Conservation (phyloP, 2,797 vertebrate genomes). For the Pogoniulus pusillus region DNA sequence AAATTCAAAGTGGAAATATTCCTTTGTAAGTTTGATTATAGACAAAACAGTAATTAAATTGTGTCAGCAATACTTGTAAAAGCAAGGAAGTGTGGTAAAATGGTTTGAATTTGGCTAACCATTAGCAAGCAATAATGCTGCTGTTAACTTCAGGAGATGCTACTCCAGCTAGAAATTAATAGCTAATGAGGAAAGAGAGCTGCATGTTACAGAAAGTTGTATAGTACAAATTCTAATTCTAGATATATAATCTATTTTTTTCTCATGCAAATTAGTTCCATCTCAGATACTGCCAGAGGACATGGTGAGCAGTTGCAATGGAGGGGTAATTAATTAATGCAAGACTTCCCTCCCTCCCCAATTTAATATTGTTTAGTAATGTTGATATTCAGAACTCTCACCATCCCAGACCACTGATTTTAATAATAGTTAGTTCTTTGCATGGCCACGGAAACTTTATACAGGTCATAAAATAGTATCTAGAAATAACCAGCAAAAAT, state of each 20-base stretch:
- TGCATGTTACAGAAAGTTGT: neutral
- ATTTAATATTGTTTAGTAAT: too few species aligned
- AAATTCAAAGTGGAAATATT: neutral
- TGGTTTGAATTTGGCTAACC: neutral
- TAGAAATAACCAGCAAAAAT: too few species aligned
- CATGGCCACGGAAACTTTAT: too few species aligned
- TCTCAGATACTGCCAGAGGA: neutral
- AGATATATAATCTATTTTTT: neutral
- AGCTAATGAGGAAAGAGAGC: neutral
- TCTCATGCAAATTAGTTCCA: neutral
- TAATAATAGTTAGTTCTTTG: too few species aligned
- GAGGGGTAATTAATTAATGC: too few species aligned
- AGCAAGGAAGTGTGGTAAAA: neutral
- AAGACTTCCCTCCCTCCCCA: too few species aligned
- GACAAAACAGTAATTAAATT: neutral
- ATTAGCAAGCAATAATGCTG: neutral
- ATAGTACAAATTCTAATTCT: accelerated
- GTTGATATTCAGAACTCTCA: too few species aligned
- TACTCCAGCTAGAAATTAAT: neutral
- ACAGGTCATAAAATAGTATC: too few species aligned
- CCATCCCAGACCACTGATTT: too few species aligned
- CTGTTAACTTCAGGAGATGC: neutral
- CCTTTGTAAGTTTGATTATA: neutral
- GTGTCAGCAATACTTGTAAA: neutral
- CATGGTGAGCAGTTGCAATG: too few species aligned